Conservation (phyloP, 2,113 vertebrate genomes). For the Pampusana beccarii region DNA sequence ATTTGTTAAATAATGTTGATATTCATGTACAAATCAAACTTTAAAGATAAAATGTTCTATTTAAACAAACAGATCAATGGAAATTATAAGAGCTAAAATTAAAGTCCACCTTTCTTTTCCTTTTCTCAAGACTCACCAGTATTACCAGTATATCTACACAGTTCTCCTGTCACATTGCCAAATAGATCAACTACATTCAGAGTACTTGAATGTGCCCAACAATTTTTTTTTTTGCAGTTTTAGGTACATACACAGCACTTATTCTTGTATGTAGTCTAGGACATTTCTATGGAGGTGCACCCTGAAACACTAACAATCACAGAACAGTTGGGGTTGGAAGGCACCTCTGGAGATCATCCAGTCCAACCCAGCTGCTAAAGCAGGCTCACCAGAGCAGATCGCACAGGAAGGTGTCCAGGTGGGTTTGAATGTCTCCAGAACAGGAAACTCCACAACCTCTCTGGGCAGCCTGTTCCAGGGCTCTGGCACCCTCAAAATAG, state of each 20-base stretch:
- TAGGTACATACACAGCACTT: background rate
- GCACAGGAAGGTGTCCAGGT: too few species aligned
- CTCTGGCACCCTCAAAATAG: too few species aligned
- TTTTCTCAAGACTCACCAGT: constrained; percentile 45
- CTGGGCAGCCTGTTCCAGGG: too few species aligned
- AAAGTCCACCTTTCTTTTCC: constrained; percentile 36
- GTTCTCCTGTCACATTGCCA: constrained; percentile 62
- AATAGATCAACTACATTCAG: constrained; percentile 52
- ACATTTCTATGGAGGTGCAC: background rate
- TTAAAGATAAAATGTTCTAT: background rate
- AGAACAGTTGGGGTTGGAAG: too few species aligned
- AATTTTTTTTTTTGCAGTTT: background rate
- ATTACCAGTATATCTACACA: constrained; percentile 32
- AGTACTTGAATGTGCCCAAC: constrained; percentile 27
- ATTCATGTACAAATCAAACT: background rate
- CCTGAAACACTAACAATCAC: background rate
- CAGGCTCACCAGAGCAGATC: too few species aligned
- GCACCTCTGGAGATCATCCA: too few species aligned
- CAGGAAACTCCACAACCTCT: too few species aligned
- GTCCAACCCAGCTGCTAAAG: too few species aligned
- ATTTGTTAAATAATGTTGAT: background rate
- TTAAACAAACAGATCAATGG: background rate
- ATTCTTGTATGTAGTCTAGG: background rate
- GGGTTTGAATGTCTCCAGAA: too few species aligned
- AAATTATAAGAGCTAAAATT: background rate